phyloP scores from a whole-genome alignment of 2,888 invertebrate genomes.

The Meloe dianella region DNA sequence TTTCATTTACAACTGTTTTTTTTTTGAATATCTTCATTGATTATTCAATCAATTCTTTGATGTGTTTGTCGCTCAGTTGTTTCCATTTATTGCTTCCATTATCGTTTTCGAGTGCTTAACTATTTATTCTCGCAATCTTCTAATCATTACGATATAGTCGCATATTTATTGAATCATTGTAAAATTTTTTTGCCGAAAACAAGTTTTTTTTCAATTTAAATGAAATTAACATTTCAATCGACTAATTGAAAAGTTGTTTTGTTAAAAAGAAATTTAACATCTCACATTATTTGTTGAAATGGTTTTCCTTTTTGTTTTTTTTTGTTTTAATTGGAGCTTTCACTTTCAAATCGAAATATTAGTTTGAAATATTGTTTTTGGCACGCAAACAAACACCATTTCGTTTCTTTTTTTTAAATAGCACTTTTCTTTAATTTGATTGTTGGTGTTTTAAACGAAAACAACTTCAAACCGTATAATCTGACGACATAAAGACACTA shows the following conservation, averaged over 20 bases:
- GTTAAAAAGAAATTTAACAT: too few relatives aligned
- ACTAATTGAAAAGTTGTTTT: too few relatives aligned
- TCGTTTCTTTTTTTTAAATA: not conserved
- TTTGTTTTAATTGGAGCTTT: not conserved
- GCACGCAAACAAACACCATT: not conserved
- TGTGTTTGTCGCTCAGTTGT: not conserved
- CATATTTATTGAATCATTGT: not conserved
- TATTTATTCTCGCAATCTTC: not conserved
- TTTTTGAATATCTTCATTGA: not conserved
- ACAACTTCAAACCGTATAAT: too few relatives aligned
- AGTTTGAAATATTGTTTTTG: not conserved
- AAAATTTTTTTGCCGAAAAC: too few relatives aligned
- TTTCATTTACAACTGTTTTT: not conserved
- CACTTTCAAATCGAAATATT: not conserved
- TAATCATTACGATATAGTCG: not conserved
- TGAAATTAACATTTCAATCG: too few relatives aligned
- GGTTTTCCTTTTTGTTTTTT: not conserved
- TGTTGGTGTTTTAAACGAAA: not conserved
- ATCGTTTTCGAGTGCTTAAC: not conserved
- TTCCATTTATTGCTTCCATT: constrained; percentile 1
- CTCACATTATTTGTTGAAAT: too few relatives aligned
- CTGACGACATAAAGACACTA: too few relatives aligned
- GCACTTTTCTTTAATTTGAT: not conserved
- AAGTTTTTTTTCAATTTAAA: too few relatives aligned
- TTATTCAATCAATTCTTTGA: constrained; percentile 1